Percentiles rank a stretch among this genome's conserved stretches.
Evolutionary conservation across 35 echinoderm and acorn worm species (phyloP).

Genomic region (Patiria miniata): DNA sequence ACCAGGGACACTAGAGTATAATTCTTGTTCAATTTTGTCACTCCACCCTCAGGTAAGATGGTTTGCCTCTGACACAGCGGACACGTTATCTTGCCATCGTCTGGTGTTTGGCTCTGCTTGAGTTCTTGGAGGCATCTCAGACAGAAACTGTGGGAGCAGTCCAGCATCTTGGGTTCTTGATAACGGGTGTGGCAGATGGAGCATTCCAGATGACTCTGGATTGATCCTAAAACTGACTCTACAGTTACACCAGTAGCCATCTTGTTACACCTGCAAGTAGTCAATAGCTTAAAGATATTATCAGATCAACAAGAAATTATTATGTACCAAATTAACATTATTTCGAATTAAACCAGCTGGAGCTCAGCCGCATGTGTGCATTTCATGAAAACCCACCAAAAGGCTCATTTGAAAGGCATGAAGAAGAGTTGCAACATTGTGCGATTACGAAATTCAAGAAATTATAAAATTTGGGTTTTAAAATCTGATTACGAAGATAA

Average conservation of each 20-base stretch:
- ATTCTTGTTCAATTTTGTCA: background rate
- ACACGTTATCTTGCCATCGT: background rate
- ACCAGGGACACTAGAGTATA: background rate
- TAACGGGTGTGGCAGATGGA: slow-evolving; percentile 13
- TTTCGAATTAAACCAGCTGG: no score
- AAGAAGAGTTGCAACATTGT: no score
- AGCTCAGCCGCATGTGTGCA: no score
- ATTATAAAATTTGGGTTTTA: no score
- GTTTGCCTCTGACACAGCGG: background rate
- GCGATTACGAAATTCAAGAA: no score
- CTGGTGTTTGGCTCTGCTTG: background rate
- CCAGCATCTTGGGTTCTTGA: background rate
- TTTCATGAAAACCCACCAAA: no score
- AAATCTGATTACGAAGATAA: no score
- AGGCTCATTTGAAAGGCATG: no score
- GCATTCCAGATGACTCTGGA: background rate
- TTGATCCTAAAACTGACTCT: background rate
- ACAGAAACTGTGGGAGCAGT: slow-evolving; percentile 17
- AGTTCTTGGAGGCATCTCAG: slow-evolving; percentile 15
- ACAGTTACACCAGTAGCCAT: background rate
- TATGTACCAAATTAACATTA: no score
- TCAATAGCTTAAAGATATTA: no score
- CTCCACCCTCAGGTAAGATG: background rate
- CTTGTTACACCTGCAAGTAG: background rate
- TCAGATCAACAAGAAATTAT: no score